Evolutionary conservation across 2,797 vertebrate genomes (phyloP), one percentile per base, ranked within the genome.

Genomic region (Micromesistius poutassou): DNA sequence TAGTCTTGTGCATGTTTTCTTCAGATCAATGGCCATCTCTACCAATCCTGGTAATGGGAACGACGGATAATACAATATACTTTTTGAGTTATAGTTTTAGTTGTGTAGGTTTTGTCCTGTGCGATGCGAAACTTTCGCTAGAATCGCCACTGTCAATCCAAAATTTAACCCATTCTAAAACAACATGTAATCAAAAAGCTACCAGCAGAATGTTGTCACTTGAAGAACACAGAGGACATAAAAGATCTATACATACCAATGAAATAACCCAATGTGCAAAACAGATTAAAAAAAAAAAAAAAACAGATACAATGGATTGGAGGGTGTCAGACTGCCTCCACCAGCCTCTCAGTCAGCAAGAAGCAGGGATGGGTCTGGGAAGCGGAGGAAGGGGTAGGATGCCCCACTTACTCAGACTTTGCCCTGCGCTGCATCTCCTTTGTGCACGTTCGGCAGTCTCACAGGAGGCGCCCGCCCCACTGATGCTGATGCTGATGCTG

Each of bases 361-460:
- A 14, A 30, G 28, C 12, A 25, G 7, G 42, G 28, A 28, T 13
- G 38, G 10, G 40, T 30, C 13, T 31, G 74, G 73, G 74, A 30
- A 74, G 74, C 30, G 16, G 2, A 72, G 73, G 42, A 74, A 81
- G 74, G 35, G 79, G 84, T 77, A 75, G 62, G 76, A 81, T 89
- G 84, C 72, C 84, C 83, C 86, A 94, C 94, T 95, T 94, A 94
- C 93, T 82, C 91, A 3, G 84, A 91, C 88, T 93, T 94, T 71
- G 89, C 91, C 89, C 90, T 93, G 80, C 94, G 93, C 93, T 95
- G 94, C 94, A 95, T 94, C 84, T 91, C 88, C 82, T 82, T 84
- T 75, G 74, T 14, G 40, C 77, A 71, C 36, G 81, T 87, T 85
- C 88, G 28, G 80, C 82, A 81, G 82, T 87, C 87, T 93, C 88